These are phyloP conservation scores for Fragum whitleyi DNA, from an alignment of 2,888 invertebrate genomes.

Conservation along the genomic window DNA sequence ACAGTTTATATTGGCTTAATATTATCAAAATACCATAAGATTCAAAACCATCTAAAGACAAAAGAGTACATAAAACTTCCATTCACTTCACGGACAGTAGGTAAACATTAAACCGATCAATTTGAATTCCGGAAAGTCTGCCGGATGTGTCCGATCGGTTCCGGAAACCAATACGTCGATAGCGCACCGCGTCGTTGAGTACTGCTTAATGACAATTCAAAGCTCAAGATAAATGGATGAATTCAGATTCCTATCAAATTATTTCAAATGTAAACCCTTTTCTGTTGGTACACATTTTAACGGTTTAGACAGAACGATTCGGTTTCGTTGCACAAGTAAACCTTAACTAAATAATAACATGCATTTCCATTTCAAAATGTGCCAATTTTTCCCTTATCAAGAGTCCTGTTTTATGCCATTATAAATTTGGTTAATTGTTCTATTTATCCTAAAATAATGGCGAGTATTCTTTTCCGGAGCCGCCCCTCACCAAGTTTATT, in stretches of 20 bases:
- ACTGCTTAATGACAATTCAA: not conserved
- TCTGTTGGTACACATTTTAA: too few species aligned
- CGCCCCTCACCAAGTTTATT: not conserved
- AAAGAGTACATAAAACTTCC: not conserved
- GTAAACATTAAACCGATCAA: constrained; percentile 4
- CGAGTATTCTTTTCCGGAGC: not conserved
- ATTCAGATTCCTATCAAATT: too few species aligned
- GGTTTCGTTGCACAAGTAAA: too few species aligned
- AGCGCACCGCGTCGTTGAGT: too few species aligned
- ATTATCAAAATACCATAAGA: too few species aligned
- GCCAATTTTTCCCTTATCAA: too few species aligned
- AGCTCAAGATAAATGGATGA: too few species aligned
- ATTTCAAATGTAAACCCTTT: too few species aligned
- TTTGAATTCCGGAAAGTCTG: constrained; percentile 14
- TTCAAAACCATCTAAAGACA: not conserved
- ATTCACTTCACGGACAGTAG: not conserved
- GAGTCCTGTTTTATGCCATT: not conserved
- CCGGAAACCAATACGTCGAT: constrained; percentile 16
- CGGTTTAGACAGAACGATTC: too few species aligned
- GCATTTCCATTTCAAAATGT: too few species aligned
- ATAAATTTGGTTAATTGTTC: not conserved
- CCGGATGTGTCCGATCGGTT: constrained; percentile 12
- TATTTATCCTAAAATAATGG: constrained; percentile 6
- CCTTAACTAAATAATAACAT: too few species aligned
- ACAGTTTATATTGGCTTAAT: too few species aligned